phyloP scores from a whole-genome alignment of 2,888 invertebrate species.

The Drosophila anomelani region DNA sequence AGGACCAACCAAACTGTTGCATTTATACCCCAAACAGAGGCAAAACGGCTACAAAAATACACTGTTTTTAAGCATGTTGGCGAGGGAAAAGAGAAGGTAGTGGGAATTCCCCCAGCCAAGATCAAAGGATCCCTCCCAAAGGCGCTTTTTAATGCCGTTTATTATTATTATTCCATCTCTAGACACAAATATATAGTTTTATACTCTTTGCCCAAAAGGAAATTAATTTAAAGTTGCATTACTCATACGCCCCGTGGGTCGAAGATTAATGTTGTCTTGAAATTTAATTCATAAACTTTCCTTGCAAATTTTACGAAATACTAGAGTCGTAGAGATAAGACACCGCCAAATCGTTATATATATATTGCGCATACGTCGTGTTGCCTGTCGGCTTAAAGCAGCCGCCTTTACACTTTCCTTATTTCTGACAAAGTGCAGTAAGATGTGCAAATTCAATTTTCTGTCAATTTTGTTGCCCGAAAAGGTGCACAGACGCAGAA shows the following conservation, averaged over 20 bases:
- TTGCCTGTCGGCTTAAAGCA: slow-evolving; percentile 62
- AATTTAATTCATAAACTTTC: background rate
- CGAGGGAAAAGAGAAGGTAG: no score
- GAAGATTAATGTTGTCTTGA: no score
- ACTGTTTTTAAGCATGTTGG: no score
- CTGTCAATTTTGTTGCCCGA: slow-evolving; percentile 57
- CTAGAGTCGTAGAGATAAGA: background rate
- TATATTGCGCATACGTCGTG: slow-evolving; percentile 51
- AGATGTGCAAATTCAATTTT: slow-evolving; percentile 78
- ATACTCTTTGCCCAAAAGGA: no score
- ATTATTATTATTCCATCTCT: no score
- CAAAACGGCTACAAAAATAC: no score
- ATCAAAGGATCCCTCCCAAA: no score
- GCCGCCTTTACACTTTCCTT: background rate
- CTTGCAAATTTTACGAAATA: no score
- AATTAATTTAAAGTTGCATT: no score
- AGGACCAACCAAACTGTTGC: slow-evolving; percentile 21
- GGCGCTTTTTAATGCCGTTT: no score
- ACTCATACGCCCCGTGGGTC: background rate
- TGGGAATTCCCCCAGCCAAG: no score
- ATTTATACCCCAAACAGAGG: background rate
- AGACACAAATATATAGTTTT: no score
- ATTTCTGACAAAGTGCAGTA: slow-evolving; percentile 66
- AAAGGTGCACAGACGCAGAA: background rate
- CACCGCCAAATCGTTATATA: background rate